Evolutionary conservation across 2,113 vertebrate species (phyloP).

Genomic region (Peromyscus leucopus): DNA sequence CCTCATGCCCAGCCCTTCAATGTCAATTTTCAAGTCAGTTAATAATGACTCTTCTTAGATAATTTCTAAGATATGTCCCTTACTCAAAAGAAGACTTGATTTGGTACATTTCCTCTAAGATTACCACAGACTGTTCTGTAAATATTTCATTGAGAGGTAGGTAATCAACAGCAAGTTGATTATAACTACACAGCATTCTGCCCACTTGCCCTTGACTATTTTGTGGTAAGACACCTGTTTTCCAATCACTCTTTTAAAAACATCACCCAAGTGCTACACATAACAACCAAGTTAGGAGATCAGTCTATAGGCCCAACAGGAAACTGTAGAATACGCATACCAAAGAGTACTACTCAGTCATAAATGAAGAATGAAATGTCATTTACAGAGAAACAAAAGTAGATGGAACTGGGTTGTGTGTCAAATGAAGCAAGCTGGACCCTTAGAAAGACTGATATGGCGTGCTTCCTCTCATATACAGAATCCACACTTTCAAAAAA

Average conservation of each 20-base stretch:
- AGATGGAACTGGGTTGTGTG: background rate
- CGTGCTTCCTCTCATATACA: background rate
- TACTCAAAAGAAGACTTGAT: conserved; percentile 8
- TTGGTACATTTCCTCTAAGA: conserved; percentile 10
- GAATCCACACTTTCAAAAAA: background rate
- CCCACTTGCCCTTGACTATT: background rate
- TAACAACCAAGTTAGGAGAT: background rate
- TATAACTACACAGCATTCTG: background rate
- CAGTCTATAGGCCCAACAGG: background rate
- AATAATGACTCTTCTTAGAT: background rate
- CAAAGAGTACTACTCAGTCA: background rate
- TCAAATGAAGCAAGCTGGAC: background rate
- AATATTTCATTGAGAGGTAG: conserved; percentile 15
- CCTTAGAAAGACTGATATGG: too few species aligned
- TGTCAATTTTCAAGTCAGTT: background rate
- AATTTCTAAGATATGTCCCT: conserved; percentile 37
- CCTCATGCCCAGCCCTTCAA: too few species aligned
- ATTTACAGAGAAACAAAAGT: background rate
- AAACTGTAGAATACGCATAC: background rate
- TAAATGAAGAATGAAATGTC: background rate
- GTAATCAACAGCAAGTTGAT: background rate
- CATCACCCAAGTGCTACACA: background rate
- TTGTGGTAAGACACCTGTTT: background rate
- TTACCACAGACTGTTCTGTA: conserved; percentile 38
- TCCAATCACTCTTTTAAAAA: background rate